Evolutionary conservation across 1,140 invertebrate species (phyloP), one percentile per base, ranked within the genome.

Genomic region (Drosophila oshimai): DNA sequence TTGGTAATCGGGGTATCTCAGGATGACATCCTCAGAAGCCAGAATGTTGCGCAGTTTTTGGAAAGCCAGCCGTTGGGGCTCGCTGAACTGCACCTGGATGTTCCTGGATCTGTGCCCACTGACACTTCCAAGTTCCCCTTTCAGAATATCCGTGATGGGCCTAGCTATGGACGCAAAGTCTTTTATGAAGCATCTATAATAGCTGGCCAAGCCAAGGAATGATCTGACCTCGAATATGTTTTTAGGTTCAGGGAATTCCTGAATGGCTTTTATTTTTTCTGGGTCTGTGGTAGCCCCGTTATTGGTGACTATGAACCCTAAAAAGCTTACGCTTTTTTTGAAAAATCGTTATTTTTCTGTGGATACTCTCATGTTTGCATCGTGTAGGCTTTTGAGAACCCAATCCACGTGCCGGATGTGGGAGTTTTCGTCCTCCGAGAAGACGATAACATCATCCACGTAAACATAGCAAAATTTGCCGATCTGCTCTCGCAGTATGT

Each of bases 391-490:
- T 6, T 57, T 36, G 13, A 41, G 37, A 24, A 65, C 31, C 26
- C 37, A 46, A n/a, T 65, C 50, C 15, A 57, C 36, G 29, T 49
- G 39, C 36, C 10, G 10, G 4, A 42, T 28, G 22, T 34, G 53
- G 2, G 20, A 12, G 12, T 47, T 34, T 24, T 44, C 46, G 7
- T n/a, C 24, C 12, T 61, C 42, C 2, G 51, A 53, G 28, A 69
- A 61, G 20, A 58, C 42, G 22, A 58, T 50, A 2, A 45, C 51
- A 15, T 68, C 53, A 22, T 68, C 54, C 3, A 61, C 53, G 15
- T 61, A 69, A 9, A 69, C 47, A 13, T 61, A 60, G 42, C 45
- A 58, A 31, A 22, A 28, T 53, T 61, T 60, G 7, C 46, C 42
- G 18, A 54, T 22, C 22, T 22, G 22, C 18, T 71, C 68, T 26